Evolutionary conservation across 2,888 invertebrate genomes (phyloP), one percentile per base, ranked within the genome.

Genomic region (Pyralis farinalis): DNA sequence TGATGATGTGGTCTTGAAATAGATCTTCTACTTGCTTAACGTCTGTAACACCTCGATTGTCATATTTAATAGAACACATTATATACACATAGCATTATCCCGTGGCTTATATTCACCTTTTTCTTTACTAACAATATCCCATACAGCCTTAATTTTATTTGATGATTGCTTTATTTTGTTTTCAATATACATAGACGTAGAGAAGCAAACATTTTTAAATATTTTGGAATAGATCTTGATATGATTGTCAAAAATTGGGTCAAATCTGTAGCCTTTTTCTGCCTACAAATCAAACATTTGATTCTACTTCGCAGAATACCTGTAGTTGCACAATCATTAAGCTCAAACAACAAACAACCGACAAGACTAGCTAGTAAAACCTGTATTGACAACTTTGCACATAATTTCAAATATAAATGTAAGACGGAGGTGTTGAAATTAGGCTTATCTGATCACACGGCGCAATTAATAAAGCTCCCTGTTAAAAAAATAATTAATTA

Each of bases 351-450:
- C n/a, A 34, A 32, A 25, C 10, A 40, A 22, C 39, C 40, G 1
- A 49, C 49, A 9, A 42, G 49, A 41, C 21, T 34, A 0, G 9
- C 8, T 28, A 43, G 44, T 37, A 3, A 27, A 12, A 40, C 41
- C 1, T 48, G 48, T 31, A 32, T 45, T 7, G 48, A 45, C n/a
- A 45, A 45, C 22, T 37, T 22, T 40, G 40, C 37, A 5, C 37
- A 37, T n/a, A 42, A 40, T 30, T 34, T 25, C n/a, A 34, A 32
- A 12, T 28, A n/a, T 12, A 16, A 7, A 16, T 39, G 44, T 29
- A 30, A 31, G 3, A 21, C 42, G 27, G 21, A 34, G 40, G 34
- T 9, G 11, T 8, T 31, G 8, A 28, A 44, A 37, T 40, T 44
- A 9, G 40, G 31, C 12, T 25, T 44, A 11, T 44, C 47, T 22